Percentiles rank a stretch among this genome's conserved stretches.
phyloP scores from a whole-genome alignment of 2,888 invertebrate species.

The Allolobophora icterica region DNA sequence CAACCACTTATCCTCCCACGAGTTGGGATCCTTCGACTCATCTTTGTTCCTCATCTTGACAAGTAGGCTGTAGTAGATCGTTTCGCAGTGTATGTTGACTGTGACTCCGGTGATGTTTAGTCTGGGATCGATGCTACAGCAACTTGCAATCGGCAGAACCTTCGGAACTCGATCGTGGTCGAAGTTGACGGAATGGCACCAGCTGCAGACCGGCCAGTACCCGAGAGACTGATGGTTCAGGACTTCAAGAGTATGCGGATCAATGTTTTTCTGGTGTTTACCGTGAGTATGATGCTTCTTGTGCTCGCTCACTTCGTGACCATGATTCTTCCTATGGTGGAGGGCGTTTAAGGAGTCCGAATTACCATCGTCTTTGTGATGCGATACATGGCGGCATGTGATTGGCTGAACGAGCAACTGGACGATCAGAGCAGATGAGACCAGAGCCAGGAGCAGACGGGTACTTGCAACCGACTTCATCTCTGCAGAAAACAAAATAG shows the following conservation, averaged over 20 bases:
- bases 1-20: background rate
- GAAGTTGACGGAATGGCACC: background rate
- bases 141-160: slow-evolving; percentile 10
- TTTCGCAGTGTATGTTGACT: background rate
- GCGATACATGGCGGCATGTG: background rate
- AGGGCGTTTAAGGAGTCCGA: background rate
- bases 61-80: background rate
- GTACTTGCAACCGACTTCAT: background rate
- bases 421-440: background rate
- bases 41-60: background rate
- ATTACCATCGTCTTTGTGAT: background rate
- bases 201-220: background rate
- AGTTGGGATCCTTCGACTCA: background rate
- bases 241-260: background rate
- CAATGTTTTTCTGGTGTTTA: background rate
- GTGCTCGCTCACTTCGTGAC: background rate
- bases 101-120: background rate
- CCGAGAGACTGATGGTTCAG: background rate
- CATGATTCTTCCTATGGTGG: background rate
- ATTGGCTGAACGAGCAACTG: background rate
- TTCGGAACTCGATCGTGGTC: background rate
- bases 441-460: background rate
- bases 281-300: too few species aligned
- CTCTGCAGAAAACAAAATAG: background rate
- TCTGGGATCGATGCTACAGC: background rate